Evolutionary conservation across 2,113 vertebrate species (phyloP).

Genomic region (Sisor rabdophorus): DNA sequence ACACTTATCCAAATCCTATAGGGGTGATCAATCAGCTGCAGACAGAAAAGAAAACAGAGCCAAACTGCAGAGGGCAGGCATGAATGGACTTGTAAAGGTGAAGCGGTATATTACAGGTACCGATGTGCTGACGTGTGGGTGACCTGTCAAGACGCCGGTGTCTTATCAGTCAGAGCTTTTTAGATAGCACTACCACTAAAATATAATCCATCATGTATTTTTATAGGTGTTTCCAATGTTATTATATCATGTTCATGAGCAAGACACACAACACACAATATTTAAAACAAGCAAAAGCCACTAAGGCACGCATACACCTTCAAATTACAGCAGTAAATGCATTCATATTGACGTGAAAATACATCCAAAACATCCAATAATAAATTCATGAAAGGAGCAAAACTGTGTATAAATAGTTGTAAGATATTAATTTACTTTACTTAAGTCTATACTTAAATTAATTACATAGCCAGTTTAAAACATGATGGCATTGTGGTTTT

Average conservation of each 20-base stretch:
- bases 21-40: conserved; percentile 61
- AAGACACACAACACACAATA: conserved; percentile 10
- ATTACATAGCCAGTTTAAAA: not conserved
- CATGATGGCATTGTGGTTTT: conserved; percentile 58
- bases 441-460: no score
- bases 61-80: not conserved
- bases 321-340: conserved; percentile 32
- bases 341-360: conserved; percentile 2
- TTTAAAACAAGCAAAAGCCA: not conserved
- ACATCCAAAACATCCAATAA: no score
- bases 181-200: conserved; percentile 70
- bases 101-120: not conserved
- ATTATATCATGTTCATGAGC: conserved; percentile 62
- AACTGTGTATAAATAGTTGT: conserved; percentile 64
- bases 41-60: conserved; percentile 44
- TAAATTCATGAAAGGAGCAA: conserved; percentile 56
- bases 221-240: conserved; percentile 58
- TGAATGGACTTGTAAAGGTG: not conserved
- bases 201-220: conserved; percentile 63
- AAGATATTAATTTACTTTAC: no score
- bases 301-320: no score
- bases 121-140: not conserved
- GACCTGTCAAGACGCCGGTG: conserved; percentile 50
- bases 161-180: conserved; percentile 63
- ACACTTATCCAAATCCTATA: conserved; percentile 31